Evolutionary conservation across 2,113 vertebrate species (phyloP).

Genomic region (Vidua chalybeata): DNA sequence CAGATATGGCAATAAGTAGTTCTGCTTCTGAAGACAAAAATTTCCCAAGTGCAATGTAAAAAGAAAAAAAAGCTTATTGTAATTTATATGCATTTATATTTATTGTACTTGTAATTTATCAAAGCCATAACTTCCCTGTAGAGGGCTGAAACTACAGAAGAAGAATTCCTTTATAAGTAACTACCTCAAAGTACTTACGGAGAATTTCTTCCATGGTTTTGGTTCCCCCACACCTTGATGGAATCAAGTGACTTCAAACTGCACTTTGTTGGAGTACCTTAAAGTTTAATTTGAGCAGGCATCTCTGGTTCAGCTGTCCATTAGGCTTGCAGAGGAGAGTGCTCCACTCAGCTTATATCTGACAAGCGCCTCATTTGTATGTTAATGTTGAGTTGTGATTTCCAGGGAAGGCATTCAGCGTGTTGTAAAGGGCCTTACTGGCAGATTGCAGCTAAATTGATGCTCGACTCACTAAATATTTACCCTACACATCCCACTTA

Average conservation of each 20-base stretch:
- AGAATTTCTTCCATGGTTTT: not conserved
- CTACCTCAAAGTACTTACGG: not conserved
- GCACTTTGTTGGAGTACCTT: not conserved
- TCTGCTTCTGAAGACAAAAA: not conserved
- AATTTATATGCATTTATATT: not conserved
- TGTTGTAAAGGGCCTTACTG: slow-evolving; percentile 57
- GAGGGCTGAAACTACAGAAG: not conserved
- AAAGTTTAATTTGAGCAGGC: slow-evolving; percentile 3
- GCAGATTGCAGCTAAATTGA: slow-evolving; percentile 68
- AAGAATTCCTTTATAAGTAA: not conserved
- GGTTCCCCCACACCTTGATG: not conserved
- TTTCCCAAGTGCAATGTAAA: not conserved
- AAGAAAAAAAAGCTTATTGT: not conserved
- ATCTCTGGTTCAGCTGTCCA: slow-evolving; percentile 29
- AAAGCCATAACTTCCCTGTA: not conserved
- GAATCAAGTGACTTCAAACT: not conserved
- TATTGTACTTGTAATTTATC: not conserved
- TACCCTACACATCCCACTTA: slow-evolving; percentile 69
- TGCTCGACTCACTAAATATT: slow-evolving; percentile 63
- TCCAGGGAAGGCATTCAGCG: slow-evolving; percentile 51
- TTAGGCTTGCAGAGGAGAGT: slow-evolving; percentile 23
- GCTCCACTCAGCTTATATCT: not conserved
- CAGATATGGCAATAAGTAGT: not conserved
- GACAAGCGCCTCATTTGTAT: slow-evolving; percentile 64
- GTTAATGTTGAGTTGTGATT: slow-evolving; percentile 63